phyloP scores from a whole-genome alignment of 2,113 vertebrate genomes.

The Eclectus roratus region DNA sequence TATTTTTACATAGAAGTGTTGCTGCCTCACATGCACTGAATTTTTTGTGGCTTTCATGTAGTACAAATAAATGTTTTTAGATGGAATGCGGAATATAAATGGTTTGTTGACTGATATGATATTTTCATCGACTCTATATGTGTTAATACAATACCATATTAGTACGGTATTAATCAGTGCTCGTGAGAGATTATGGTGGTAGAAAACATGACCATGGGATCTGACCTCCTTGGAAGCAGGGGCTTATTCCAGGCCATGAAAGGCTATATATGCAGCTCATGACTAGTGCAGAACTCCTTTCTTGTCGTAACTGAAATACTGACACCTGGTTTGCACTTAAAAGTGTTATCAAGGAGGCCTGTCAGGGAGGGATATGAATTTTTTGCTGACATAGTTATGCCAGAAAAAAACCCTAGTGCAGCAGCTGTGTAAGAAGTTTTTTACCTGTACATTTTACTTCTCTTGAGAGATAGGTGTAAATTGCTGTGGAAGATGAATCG shows the following conservation, averaged over 20 bases:
- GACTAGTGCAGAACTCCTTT: neutral
- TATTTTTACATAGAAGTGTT: neutral
- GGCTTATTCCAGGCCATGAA: neutral
- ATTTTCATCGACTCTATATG: neutral
- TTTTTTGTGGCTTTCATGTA: neutral
- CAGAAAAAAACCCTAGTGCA: neutral
- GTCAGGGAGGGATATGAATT: neutral
- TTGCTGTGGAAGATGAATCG: neutral
- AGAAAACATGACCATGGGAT: neutral
- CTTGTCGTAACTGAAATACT: neutral
- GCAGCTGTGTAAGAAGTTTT: conserved; percentile 13
- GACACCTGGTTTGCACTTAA: conserved; percentile 43
- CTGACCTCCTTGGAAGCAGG: conserved; percentile 11
- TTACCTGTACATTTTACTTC: neutral
- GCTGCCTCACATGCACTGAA: neutral
- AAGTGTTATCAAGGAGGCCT: conserved; percentile 30
- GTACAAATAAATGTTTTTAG: neutral
- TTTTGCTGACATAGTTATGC: conserved; percentile 37
- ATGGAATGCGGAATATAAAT: neutral
- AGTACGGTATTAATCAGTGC: neutral
- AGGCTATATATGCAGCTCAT: neutral
- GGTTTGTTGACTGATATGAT: neutral
- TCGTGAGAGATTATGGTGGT: neutral
- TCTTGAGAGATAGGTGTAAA: neutral
- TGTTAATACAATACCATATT: neutral